phyloP scores from a whole-genome alignment of 2,113 vertebrate species.

The Amazona guildingii region DNA sequence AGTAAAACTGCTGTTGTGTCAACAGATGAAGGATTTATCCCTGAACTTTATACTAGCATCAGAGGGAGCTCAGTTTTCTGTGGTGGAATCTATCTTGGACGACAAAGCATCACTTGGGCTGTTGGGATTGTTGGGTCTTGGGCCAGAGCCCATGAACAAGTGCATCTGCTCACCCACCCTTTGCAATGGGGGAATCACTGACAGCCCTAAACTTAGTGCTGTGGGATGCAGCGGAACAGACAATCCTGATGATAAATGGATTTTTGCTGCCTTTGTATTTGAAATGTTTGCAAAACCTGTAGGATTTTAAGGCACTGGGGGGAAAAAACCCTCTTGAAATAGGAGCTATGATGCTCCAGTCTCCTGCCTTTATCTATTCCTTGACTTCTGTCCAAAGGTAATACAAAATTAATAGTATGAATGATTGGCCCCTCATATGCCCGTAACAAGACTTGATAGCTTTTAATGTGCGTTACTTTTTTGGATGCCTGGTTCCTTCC shows the following conservation, averaged over 20 bases:
- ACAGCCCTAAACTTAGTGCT: rapidly evolving
- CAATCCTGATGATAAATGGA: background rate
- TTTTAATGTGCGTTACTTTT: background rate
- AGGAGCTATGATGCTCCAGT: background rate
- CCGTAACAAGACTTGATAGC: background rate
- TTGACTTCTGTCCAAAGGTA: background rate
- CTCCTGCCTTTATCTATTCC: background rate
- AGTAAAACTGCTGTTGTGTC: background rate
- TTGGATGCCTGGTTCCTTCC: background rate
- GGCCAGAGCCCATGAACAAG: background rate
- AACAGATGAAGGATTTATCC: background rate
- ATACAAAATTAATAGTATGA: background rate
- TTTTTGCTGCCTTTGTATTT: background rate
- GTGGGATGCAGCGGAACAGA: background rate
- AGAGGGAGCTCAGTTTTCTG: background rate
- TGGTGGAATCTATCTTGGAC: background rate
- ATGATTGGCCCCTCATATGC: background rate
- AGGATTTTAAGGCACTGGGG: background rate
- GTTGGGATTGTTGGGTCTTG: background rate
- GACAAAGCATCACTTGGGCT: background rate
- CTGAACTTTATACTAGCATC: background rate
- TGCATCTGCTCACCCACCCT: background rate
- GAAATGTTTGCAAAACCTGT: background rate
- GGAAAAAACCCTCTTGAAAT: background rate
- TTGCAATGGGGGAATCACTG: rapidly evolving